Evolutionary conservation across 2,113 vertebrate species (phyloP), one percentile per base, ranked within the genome.

Genomic region (Otolemur garnettii): DNA sequence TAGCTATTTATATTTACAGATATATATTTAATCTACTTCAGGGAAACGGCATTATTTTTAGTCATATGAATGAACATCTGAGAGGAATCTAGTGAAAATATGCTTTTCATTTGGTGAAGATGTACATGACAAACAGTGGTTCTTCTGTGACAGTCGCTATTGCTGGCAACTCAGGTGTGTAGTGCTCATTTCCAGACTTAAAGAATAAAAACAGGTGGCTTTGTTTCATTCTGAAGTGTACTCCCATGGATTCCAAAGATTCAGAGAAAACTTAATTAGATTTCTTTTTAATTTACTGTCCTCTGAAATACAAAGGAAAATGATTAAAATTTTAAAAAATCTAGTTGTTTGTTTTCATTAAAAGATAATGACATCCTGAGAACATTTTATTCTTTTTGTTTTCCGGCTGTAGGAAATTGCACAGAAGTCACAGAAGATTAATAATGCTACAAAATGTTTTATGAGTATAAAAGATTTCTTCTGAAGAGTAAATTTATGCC

Each of bases 301-400:
- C 22, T 45, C 38, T 55, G 1, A 45, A 92, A 90, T 42, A 90
- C 87, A 90, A 96, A 93, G 33, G 69, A 91, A 35, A 79, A 85
- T 84, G n/a, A 89, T 28, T 93, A 55, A 96, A 96, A 97, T 38
- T 97, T 17, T 57, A 86, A 79, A 50, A 97, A 93, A 82, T 77
- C 84, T 93, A 94, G 0, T 69, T 91, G 14, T 91, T 92, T 45
- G 3, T 83, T 98, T 97, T 97, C 68, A 96, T 96, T 96, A 93
- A 97, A 96, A 80, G 59, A 42, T 92, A 95, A 97, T 69, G 1
- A 96, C 87, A 93, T n/a, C 2, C 74, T 80, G 78, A 98, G 68
- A 42, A 13, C 2, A 93, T 84, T 84, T 94, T 93, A 74, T 89
- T 87, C 87, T 14, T 72, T 97, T 95, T 80, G 19, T 55, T 35